Percentiles rank a stretch among this genome's conserved stretches.
phyloP scores from a whole-genome alignment of 1,140 invertebrate genomes.

The Trialeurodes vaporariorum region DNA sequence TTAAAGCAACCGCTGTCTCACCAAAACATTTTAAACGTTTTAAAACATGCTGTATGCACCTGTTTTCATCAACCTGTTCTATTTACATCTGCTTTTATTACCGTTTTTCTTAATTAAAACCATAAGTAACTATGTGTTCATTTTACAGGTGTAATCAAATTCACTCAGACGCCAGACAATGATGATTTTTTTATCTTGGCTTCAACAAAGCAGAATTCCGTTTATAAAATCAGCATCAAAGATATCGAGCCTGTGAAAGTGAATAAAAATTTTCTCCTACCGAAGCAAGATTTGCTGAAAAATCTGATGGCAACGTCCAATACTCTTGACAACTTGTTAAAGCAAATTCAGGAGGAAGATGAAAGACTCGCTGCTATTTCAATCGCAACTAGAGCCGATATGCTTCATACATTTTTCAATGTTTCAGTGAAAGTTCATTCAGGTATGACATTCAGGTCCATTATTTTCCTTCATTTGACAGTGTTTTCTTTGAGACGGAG shows the following conservation, averaged over 20 bases:
- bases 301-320: not conserved
- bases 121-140: no score
- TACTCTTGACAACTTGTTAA: not conserved
- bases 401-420: not conserved
- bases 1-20: no score
- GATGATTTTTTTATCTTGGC: not conserved
- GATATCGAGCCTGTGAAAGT: not conserved
- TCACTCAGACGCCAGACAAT: not conserved
- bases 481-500: no score
- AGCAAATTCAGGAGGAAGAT: not conserved
- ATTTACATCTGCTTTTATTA: no score
- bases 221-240: not conserved
- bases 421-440: not conserved
- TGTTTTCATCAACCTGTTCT: no score
- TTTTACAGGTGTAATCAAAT: not conserved
- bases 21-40: no score
- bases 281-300: not conserved
- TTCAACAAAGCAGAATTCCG: not conserved
- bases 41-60: no score
- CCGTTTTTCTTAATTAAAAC: no score
- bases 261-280: not conserved
- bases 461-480: no score
- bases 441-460: no score
- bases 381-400: not conserved
- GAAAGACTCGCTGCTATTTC: not conserved